Conservation (phyloP, 2,113 vertebrate species). For the Chaetodon trifascialis region DNA sequence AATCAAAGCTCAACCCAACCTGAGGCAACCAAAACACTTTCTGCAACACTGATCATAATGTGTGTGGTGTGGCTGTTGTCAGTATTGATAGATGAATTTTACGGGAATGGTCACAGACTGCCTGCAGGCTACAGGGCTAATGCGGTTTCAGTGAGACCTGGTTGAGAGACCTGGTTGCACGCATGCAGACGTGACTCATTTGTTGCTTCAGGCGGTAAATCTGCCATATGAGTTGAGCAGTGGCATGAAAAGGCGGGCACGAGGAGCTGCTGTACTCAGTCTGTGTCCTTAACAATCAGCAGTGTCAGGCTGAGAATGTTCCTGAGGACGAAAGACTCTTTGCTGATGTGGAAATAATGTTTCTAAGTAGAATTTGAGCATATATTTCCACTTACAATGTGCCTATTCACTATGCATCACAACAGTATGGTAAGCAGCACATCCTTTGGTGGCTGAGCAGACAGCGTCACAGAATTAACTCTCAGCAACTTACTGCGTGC, state of each 20-base stretch:
- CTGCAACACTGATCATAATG: conserved; percentile 67
- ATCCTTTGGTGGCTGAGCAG: conserved; percentile 30
- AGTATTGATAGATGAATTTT: conserved; percentile 67
- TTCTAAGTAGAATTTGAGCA: conserved; percentile 27
- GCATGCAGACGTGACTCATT: conserved; percentile 73
- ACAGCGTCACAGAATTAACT: conserved; percentile 38
- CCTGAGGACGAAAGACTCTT: conserved; percentile 31
- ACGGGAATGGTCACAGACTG: conserved; percentile 56
- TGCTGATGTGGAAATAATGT: conserved; percentile 25
- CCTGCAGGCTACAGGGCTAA: conserved; percentile 47
- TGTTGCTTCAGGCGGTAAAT: conserved; percentile 59
- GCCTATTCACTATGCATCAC: conserved; percentile 57
- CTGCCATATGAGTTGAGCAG: conserved; percentile 54
- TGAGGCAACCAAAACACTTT: conserved; percentile 50
- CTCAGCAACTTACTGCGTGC: conserved; percentile 54
- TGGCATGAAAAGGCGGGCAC: conserved; percentile 56
- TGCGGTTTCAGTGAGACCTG: conserved; percentile 55
- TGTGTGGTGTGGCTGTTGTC: conserved; percentile 53
- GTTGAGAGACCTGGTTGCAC: conserved; percentile 66
- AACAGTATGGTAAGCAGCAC: conserved; percentile 38
- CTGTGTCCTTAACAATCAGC: conserved; percentile 33
- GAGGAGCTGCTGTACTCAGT: conserved; percentile 39
- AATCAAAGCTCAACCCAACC: conserved; percentile 53
- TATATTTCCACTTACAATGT: conserved; percentile 42
- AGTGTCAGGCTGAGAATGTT: conserved; percentile 16